Conservation (phyloP, 2,888 invertebrate species). For the Coenonympha glycerion region DNA sequence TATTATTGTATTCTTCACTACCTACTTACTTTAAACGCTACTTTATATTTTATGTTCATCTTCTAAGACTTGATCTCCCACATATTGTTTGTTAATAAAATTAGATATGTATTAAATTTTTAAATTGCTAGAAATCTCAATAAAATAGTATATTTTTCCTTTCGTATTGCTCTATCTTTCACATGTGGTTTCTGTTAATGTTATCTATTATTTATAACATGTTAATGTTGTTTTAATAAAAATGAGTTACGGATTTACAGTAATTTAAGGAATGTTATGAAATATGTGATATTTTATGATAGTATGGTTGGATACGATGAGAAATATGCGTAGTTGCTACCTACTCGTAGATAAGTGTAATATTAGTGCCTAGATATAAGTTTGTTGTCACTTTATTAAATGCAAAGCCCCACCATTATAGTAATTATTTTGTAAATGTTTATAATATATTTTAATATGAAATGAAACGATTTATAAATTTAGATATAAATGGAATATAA, state of each 20-base stretch:
- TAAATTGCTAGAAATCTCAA: constrained; percentile 22
- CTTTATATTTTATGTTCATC: constrained; percentile 19
- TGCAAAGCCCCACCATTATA: constrained; percentile 24
- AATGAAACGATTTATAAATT: background rate
- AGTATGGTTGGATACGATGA: constrained; percentile 15
- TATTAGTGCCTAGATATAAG: background rate
- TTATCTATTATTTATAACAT: constrained; percentile 5
- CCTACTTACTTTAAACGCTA: constrained; percentile 17
- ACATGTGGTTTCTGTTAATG: constrained; percentile 7
- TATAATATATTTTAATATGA: too few relatives aligned
- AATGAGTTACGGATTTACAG: constrained; percentile 1
- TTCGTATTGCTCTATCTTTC: constrained; percentile 4
- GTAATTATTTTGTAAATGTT: constrained; percentile 20
- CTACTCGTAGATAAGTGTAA: background rate
- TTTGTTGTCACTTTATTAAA: constrained; percentile 19
- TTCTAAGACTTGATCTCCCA: constrained; percentile 24
- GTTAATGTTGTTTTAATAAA: constrained; percentile 8
- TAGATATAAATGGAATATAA: background rate
- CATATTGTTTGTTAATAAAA: constrained; percentile 13
- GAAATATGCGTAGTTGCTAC: constrained; percentile 8
- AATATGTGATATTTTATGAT: constrained; percentile 47
- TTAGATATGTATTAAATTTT: background rate
- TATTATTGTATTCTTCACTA: constrained; percentile 19
- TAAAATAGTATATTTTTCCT: constrained; percentile 1
- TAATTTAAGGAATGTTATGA: constrained; percentile 17